Evolutionary conservation across 2,113 vertebrate species (phyloP), one percentile per base, ranked within the genome.

Genomic region (Alces alces): DNA sequence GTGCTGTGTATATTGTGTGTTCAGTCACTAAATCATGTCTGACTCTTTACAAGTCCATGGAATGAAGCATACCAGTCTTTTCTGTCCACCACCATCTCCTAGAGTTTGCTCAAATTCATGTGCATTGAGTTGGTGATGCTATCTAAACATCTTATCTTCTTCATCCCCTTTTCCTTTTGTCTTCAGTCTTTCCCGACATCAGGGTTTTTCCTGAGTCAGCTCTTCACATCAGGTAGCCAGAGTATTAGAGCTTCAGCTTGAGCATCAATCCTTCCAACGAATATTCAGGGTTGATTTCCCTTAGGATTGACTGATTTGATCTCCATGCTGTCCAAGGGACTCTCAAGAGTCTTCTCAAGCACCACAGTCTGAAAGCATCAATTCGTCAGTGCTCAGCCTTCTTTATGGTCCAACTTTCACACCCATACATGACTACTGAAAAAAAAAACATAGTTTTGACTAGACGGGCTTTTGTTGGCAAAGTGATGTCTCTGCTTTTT

Each of bases 381-480:
- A 2, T 36, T 70, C 0, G 5, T 70, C n/a, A 36, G 19, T 70
- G n/a, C 9, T 70, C n/a, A 70, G 2, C n/a, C 66, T 70, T 70
- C 9, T 70, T 70, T 23, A 36, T 12, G 19, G 66, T 36, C 66
- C n/a, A 70, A 36, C 9, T 70, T n/a, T 70, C 66, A 36, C n/a
- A 70, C 3, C 19, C 66, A 21, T 70, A 11, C 19, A 23, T 70
- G 66, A 70, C 66, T 70, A 36, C n/a, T 70, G n/a, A 23, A 70
- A 70, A 60, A n/a, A 70, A n/a, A 70, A 70, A 12, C n/a, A 73
- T 43, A 25, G 6, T 43, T 73, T 25, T 73, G 70, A 73, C 36
- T 73, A 25, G 19, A 73, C 1, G 0, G 36, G 14, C 36, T 43
- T 73, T 73, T 73, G 21, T 73, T 1, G 0, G 12, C 70, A 73